Percentiles rank a stretch among this genome's conserved stretches.
phyloP scores from a whole-genome alignment of 2,113 vertebrate species.

The Rafetus swinhoei region DNA sequence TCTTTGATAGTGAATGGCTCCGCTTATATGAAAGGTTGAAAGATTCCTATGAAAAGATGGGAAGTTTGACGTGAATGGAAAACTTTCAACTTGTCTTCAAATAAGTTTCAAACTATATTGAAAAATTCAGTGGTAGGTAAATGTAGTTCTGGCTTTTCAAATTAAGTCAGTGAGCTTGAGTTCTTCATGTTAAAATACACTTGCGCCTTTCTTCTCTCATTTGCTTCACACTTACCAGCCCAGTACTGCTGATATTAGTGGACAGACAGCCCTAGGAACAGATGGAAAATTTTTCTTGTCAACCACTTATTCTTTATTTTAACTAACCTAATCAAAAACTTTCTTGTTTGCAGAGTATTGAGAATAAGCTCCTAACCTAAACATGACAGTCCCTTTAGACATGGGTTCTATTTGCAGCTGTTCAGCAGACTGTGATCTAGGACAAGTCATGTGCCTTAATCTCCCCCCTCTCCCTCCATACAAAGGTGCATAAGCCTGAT shows the following conservation, averaged over 20 bases:
- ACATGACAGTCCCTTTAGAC: accelerated
- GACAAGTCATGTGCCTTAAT: accelerated
- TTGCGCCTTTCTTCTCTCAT: neutral
- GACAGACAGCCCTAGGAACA: neutral
- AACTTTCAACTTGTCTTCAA: neutral
- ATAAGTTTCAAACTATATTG: neutral
- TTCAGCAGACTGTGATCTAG: neutral
- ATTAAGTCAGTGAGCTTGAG: neutral
- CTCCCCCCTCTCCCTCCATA: accelerated
- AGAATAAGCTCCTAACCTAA: accelerated
- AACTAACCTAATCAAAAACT: accelerated
- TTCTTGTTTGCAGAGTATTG: accelerated
- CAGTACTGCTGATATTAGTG: neutral
- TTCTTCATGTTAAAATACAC: neutral
- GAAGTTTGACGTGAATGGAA: neutral
- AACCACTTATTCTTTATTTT: accelerated
- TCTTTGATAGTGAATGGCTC: neutral
- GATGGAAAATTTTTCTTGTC: accelerated
- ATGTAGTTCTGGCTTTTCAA: neutral
- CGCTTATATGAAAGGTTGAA: neutral
- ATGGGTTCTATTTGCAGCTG: accelerated
- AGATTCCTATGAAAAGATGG: neutral
- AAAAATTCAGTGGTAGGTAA: neutral
- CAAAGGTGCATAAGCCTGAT: accelerated
- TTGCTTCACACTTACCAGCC: neutral